Evolutionary conservation across 2,113 vertebrate species (phyloP).

Genomic region (Meriones unguiculatus): DNA sequence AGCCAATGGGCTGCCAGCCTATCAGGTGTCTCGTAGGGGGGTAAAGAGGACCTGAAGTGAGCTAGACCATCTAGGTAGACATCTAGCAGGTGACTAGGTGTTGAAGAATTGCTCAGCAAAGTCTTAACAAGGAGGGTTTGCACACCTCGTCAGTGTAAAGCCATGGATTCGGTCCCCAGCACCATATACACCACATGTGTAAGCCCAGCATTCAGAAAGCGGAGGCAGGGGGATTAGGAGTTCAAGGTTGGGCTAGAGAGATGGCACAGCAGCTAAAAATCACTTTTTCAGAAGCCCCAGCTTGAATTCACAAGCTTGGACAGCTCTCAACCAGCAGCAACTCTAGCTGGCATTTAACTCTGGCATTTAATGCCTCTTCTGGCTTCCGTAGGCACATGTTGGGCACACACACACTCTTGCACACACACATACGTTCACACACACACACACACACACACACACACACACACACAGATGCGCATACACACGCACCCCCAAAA

Average conservation of each 20-base stretch:
- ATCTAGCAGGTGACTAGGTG: neutral
- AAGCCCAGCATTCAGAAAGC: neutral
- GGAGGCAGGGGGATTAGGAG: neutral
- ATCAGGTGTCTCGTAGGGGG: neutral
- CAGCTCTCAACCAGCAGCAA: neutral
- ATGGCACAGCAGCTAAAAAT: neutral
- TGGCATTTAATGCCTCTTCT: neutral
- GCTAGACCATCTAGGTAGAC: neutral
- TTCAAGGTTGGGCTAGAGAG: neutral
- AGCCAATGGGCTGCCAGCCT: neutral
- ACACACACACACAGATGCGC: too few species aligned
- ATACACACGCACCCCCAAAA: neutral
- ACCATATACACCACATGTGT: too few species aligned
- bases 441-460: too few species aligned
- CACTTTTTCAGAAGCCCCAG: neutral
- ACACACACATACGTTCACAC: neutral
- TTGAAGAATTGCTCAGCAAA: neutral
- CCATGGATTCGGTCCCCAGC: neutral
- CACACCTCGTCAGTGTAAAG: neutral
- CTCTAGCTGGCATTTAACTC: too few species aligned
- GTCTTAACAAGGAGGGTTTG: neutral
- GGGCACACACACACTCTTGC: neutral
- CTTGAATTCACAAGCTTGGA: neutral
- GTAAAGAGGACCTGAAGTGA: neutral
- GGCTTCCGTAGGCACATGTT: neutral